A percentile compares a stretch with the other conserved stretches of the same genome.
Conservation (phyloP, 2,113 vertebrate genomes). For the Synchiropus splendidus region DNA sequence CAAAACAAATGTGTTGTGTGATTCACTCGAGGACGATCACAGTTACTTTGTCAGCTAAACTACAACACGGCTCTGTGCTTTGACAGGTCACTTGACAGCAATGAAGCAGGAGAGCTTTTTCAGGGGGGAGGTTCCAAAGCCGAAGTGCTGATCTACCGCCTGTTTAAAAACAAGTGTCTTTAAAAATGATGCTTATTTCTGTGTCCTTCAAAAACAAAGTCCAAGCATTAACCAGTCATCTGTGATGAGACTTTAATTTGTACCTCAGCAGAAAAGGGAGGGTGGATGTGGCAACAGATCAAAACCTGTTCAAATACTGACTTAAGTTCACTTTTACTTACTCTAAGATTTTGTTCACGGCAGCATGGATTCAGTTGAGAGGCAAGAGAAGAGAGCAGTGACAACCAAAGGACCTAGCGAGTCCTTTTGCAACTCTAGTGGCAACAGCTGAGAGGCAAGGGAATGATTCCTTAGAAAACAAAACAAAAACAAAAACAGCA, state of each 20-base stretch:
- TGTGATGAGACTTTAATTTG: too few species aligned
- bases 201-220: too few species aligned
- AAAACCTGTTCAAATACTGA: constrained; percentile 19
- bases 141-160: too few species aligned
- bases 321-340: constrained; percentile 16
- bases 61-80: constrained; percentile 1
- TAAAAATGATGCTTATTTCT: too few species aligned
- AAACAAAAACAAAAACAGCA: constrained; percentile 50
- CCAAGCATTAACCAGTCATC: too few species aligned
- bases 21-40: constrained; percentile 41
- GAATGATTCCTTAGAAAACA: constrained; percentile 62
- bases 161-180: too few species aligned
- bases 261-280: too few species aligned
- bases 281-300: constrained; percentile 3
- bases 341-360: constrained; percentile 9
- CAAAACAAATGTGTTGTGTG: constrained; percentile 30
- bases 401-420: constrained; percentile 41
- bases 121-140: too few species aligned
- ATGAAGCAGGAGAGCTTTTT: constrained; percentile 15
- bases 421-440: constrained; percentile 54
- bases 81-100: constrained; percentile 1
- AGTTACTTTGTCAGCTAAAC: constrained; percentile 26
- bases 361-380: neutral
- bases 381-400: constrained; percentile 12
- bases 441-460: constrained; percentile 65